Evolutionary conservation across 2,113 vertebrate genomes (phyloP), one percentile per base, ranked within the genome.

Genomic region (Dicentrarchus labrax): DNA sequence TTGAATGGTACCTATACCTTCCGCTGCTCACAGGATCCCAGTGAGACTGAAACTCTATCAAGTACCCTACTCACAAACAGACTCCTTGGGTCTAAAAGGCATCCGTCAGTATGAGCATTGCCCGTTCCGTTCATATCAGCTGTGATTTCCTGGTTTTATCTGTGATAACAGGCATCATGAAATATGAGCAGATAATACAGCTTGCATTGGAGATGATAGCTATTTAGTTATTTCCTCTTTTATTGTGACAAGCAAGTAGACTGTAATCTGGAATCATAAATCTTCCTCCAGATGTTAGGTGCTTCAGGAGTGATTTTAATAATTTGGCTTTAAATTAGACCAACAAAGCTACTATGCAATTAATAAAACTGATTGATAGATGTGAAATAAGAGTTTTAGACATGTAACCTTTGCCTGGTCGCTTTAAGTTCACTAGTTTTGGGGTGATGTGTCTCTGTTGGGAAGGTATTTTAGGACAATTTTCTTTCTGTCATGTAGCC

Each of bases 1-100:
- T 88, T 91, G 86, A 90, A 87, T 86, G 86, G 83, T 90, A 86
- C 88, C 85, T 67, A 57, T 74, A 89, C 83, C 86, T 87, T 67
- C 81, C 69, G 84, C 51, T 78, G 73, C 72, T 57, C 82, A 36
- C 72, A 61, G 75, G 43, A 39, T 68, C 54, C 57, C 68, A 50
- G 47, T 10, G 59, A 78, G 67, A 81, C 72, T 61, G 79, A 75
- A 68, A 84, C 81, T 85, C 80, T 41, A 89, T 88, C 78, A 88
- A 85, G 74, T 36, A 30, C 22, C 51, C 53, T 2, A 12, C 84
- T 77, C 77, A n/a, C 57, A 72, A 83, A 84, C 74, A 75, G 51
- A 41, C 80, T 71, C 60, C 73, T 57, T 5, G 2, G 53, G 43
- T 72, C 7, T 36, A 6, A 53, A 30, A 73, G 47, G 45, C 59